These are phyloP conservation scores for Calvadosia cruxmelitensis DNA, from an alignment of 30 jellyfish, hydroid and myxozoan species.

Conservation along the genomic window DNA sequence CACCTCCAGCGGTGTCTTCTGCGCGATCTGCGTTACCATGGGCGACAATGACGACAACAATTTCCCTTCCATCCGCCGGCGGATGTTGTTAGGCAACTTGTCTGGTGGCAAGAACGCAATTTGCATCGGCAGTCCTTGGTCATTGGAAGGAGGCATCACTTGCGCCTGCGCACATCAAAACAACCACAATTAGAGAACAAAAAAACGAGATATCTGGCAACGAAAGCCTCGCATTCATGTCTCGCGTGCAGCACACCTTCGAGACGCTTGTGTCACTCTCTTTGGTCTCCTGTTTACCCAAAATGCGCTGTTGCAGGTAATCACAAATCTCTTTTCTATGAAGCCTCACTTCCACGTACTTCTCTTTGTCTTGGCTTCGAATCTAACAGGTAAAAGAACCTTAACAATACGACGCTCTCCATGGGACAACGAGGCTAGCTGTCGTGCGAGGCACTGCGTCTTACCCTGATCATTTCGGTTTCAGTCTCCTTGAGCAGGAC, in stretches of 20 bases:
- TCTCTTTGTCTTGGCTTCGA: constrained; percentile 61
- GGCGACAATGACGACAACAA: constrained; percentile 17
- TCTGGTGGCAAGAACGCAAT: constrained; percentile 5
- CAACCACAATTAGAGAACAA: neutral
- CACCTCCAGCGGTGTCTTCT: constrained; percentile 52
- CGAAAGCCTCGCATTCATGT: too few species aligned
- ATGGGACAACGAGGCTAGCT: too few species aligned
- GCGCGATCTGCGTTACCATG: constrained; percentile 19
- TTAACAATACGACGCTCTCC: too few species aligned
- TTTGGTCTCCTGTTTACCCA: constrained; percentile 33
- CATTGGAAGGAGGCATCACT: constrained; percentile 5
- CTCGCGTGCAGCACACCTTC: constrained; percentile 11
- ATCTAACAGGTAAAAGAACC: constrained; percentile 16
- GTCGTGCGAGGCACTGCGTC: too few species aligned
- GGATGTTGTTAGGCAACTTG: constrained; percentile 18
- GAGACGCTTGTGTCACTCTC: constrained; percentile 14
- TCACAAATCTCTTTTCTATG: constrained; percentile 39
- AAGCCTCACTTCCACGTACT: constrained; percentile 41
- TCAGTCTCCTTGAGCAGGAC: constrained; percentile 62
- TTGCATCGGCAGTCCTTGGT: neutral
- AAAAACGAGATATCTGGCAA: neutral
- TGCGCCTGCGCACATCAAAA: constrained; percentile 12
- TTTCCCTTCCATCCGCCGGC: constrained; percentile 41
- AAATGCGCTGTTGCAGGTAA: constrained; percentile 24
- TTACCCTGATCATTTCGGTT: constrained; percentile 44